Evolutionary conservation across 2,888 invertebrate genomes (phyloP), one percentile per base, ranked within the genome.

Genomic region (Cerastis rubricosa): DNA sequence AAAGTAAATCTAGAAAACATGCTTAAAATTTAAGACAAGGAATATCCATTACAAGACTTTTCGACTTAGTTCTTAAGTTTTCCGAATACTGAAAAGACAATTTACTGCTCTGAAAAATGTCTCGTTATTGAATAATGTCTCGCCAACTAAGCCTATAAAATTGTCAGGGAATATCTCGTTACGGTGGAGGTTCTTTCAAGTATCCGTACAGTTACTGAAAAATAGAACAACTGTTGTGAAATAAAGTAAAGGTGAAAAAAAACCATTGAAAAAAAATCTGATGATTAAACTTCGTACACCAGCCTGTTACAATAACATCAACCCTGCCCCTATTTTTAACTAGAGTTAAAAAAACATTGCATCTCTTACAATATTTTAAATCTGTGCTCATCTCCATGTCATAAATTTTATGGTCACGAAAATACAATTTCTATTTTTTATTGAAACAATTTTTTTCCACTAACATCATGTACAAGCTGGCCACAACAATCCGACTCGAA

Each of bases 11-110:
- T 22, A 35, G 2, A 69, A 35, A 81, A 49, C 29, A n/a, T 47
- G 5, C n/a, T 47, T 35, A 47, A 68, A 71, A 49, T 65, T 65
- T 29, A 22, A 29, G n/a, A 80, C 69, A 72, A 19, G 51, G 19
- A 74, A 73, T 73, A 57, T 72, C 66, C 72, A 64, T 87, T 87
- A 49, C 9, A 12, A 76, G 35, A 35, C 43, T 68, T 65, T 43
- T 66, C 51, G n/a, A 9, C 35, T 68, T 29, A 54, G 11, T 73
- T 76, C 40, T 40, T 6, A 61, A 84, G 65, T 80, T 73, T 14
- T 14, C 12, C 19, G 49, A 81, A 76, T 65, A 75, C 61, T 71
- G 51, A 45, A 47, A 57, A 49, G 9, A n/a, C 25, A 14, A 45
- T 51, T 51, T 63, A 68, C 47, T 61, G n/a, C 65, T 43, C 22